Base-by-base conservation (phyloP, 2,888 invertebrate species). In the Tridacna gigas region DNA sequence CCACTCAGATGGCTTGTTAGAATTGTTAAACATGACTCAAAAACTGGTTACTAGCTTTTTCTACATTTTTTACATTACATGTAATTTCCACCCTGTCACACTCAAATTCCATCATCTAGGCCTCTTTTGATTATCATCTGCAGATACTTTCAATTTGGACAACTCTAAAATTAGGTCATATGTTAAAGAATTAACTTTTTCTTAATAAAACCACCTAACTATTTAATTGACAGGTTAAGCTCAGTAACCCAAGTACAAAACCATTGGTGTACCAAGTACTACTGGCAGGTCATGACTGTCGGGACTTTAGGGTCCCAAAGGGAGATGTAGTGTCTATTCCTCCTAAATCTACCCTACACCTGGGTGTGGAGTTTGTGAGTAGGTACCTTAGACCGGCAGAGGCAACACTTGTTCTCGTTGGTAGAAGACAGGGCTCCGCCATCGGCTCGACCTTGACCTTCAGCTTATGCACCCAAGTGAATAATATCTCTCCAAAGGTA, bases 211-310 rank as follows among this genome's bases (percentile, higher is more conserved):
- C 63, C 13, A 13, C n/a, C 13, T 3, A 9, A 25, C 63, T 63
- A 3, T 20, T 63, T 63, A 22, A n/a, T 63, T 63, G 37, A 13
- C 60, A 95, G 94, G 93, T 95, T 45, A 93, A 93, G 77, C 80
- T 95, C 61, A 92, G 89, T 77, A 95, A 95, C 88, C 94, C 95
- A 5, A 94, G 93, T 84, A 84, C 86, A 28, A 94, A 94, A 84
- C 90, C 94, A 3, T 88, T 95, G 71, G 89, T 90, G n/a, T 95
- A 95, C 89, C 89, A 92, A 47, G 92, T 94, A 0, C 81, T 94
- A 69, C 76, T 95, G 22, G 93, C 94, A 20, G 95, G 95, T 2
- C 88, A 82, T 12, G 94, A 95, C 88, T 92, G 94, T 11, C 73
- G 88, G 1, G 94, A 95, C 83, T 95, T 95, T 88, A 75, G 73